Evolutionary conservation across 2,888 invertebrate species (phyloP), one percentile per base, ranked within the genome.

Genomic region (Ormyrus labotus): DNA sequence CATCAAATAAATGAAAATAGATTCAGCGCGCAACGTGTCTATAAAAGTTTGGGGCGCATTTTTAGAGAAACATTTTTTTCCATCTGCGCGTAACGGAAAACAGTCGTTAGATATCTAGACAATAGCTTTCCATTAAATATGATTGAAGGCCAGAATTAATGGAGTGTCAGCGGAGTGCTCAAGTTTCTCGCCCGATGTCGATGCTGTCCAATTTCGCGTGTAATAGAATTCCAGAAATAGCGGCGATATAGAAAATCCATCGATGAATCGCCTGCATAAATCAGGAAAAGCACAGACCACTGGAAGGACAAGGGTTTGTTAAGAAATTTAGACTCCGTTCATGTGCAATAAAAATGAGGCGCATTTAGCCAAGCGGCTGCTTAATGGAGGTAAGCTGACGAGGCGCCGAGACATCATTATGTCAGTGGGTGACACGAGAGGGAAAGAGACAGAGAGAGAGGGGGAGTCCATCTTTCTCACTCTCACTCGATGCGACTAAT

Each of bases 401-500:
- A 65, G 45, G 61, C 55, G 19, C 45, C 65, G 53, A 60, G 67
- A 48, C 75, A 58, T 72, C 76, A 53, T 72, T 79, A 79, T 60
- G 51, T 70, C 61, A 58, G 7, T 19, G 61, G 53, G 58, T 45
- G 73, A 65, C 13, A 63, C 67, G 72, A 55, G 19, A 57, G 58
- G 50, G 13, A 19, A 48, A 48, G 64, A 7, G 48, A 9, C 5
- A 65, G 45, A 67, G 45, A 34, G 47, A 50, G 64, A 48, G 64
- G 3, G 64, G 57, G 45, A 67, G 51, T 45, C 13, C 53, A 58
- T 61, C 67, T 75, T 65, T 65, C 67, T 63, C 47, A 48, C 70
- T 80, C 65, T 19, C 51, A 47, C 64, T 19, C 73, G n/a, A 71
- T 78, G 58, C 71, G 34, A 63, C 70, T 81, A 78, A 76, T 81